phyloP scores from a whole-genome alignment of 2,113 vertebrate species.

The Tychaedon coryphoeus region DNA sequence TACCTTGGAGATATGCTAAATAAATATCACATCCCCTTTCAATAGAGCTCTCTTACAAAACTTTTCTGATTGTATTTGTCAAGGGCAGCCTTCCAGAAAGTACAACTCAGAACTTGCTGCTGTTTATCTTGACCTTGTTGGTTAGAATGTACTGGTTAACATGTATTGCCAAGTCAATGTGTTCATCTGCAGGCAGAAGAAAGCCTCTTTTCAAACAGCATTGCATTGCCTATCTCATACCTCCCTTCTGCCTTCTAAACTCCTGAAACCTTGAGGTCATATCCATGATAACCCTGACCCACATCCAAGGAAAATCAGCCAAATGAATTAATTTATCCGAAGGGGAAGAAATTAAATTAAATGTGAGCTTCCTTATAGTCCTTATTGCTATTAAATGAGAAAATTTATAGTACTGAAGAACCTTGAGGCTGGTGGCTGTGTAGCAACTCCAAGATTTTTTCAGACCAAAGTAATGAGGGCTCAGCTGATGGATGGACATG shows the following conservation, averaged over 20 bases:
- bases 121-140: background rate
- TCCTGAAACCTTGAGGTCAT: background rate
- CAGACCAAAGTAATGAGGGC: background rate
- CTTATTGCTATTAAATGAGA: background rate
- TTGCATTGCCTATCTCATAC: background rate
- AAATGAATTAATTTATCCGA: background rate
- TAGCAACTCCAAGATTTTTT: background rate
- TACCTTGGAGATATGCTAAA: background rate
- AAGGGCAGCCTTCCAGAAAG: background rate
- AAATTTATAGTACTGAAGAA: background rate
- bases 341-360: background rate
- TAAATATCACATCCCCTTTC: background rate
- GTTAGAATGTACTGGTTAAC: background rate
- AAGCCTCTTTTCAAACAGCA: background rate
- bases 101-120: background rate
- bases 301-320: background rate
- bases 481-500: background rate
- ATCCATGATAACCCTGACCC: background rate
- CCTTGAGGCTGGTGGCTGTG: background rate
- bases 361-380: background rate
- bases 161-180: accelerated
- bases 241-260: background rate
- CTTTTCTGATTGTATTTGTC: background rate
- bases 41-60: background rate
- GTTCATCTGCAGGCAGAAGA: background rate